Conservation (phyloP, 2,797 vertebrate genomes). For the Phrynocephalus guinanensis region DNA sequence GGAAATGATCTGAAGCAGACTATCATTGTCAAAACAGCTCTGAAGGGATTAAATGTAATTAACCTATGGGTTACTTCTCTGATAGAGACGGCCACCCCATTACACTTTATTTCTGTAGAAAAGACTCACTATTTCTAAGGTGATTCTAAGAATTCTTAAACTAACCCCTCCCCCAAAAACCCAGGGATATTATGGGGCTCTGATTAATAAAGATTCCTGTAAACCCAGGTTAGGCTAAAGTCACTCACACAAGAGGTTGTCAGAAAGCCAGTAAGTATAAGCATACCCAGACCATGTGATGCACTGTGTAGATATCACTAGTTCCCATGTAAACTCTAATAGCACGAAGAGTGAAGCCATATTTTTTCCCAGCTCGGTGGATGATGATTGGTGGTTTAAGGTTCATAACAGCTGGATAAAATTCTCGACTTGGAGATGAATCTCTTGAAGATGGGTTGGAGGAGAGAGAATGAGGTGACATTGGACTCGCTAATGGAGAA, state of each 20-base stretch:
- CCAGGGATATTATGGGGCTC: not conserved
- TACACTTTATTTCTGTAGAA: constrained; percentile 48
- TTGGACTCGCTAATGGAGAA: constrained; percentile 95
- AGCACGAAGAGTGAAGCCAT: constrained; percentile 95
- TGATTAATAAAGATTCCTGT: not conserved
- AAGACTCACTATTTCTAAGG: constrained; percentile 34
- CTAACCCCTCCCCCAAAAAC: not conserved
- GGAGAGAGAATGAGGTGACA: constrained; percentile 96
- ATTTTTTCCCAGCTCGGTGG: constrained; percentile 94
- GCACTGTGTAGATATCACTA: constrained; percentile 93
- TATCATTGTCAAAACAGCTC: constrained; percentile 43
- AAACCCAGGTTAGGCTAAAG: not conserved
- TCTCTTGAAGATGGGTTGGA: constrained; percentile 97
- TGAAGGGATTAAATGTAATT: constrained; percentile 56
- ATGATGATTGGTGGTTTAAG: constrained; percentile 90
- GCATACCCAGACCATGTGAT: constrained; percentile 99
- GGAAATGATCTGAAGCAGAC: constrained; percentile 52
- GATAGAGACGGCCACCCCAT: constrained; percentile 29
- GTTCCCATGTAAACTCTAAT: constrained; percentile 98
- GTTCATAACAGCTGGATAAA: constrained; percentile 86
- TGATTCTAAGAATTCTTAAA: constrained; percentile 10
- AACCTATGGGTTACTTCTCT: constrained; percentile 50
- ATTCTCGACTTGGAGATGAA: constrained; percentile 95
- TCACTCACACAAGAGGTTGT: not conserved
- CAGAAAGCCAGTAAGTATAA: constrained; percentile 40